These are phyloP conservation scores for Ichneumoninae sp. DNA, from an alignment of 2,888 invertebrate genomes.

Conservation along the genomic window DNA sequence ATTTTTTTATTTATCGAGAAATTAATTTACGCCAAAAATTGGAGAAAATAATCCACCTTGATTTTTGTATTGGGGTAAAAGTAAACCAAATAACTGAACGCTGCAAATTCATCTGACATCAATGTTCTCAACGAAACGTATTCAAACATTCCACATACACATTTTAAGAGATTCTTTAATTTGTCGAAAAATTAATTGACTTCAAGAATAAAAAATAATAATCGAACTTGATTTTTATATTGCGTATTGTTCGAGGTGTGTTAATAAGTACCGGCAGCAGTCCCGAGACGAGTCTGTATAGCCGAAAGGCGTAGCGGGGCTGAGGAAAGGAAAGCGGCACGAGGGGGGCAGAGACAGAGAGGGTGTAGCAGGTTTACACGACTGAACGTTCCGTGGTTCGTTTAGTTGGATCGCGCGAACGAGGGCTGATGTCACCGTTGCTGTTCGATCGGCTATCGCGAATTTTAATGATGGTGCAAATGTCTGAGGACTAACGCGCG, in stretches of 20 bases:
- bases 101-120: conserved; percentile 20
- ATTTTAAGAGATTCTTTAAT: background rate
- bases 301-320: conserved; percentile 42
- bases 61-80: conserved; percentile 72
- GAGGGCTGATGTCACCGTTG: conserved; percentile 83
- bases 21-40: no score
- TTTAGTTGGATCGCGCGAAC: conserved; percentile 82
- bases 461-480: conserved; percentile 85
- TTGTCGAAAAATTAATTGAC: background rate
- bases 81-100: background rate
- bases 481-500: conserved; percentile 76
- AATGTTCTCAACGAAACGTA: background rate
- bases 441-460: conserved; percentile 84
- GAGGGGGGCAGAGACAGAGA: conserved; percentile 61
- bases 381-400: conserved; percentile 79
- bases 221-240: conserved; percentile 50
- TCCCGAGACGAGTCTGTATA: conserved; percentile 21
- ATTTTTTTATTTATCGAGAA: background rate
- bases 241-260: conserved; percentile 72
- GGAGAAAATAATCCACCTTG: no score
- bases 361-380: conserved; percentile 77
- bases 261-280: conserved; percentile 15
- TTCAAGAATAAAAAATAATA: background rate
- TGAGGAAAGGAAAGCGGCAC: conserved; percentile 43
- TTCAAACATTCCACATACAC: background rate